Evolutionary conservation across 1,140 invertebrate species (phyloP).

Genomic region (Pentalonia nigronervosa): DNA sequence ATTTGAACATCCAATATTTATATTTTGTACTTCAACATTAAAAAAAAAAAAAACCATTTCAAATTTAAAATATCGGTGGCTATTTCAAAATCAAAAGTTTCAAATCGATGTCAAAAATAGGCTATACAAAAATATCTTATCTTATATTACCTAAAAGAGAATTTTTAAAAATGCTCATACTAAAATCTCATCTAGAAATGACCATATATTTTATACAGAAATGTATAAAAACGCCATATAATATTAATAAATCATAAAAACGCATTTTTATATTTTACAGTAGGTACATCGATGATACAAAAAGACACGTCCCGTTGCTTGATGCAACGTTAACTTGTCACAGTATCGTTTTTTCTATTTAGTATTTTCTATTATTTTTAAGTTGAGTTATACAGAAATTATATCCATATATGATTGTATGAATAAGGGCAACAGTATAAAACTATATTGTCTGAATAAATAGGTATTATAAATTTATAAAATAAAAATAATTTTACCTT

Average conservation of each 20-base stretch:
- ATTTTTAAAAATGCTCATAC: background rate
- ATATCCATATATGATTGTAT: too few relatives aligned
- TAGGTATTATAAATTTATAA: too few relatives aligned
- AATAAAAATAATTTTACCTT: too few relatives aligned
- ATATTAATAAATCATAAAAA: background rate
- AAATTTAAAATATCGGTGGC: background rate
- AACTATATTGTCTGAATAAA: too few relatives aligned
- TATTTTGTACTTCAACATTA: background rate
- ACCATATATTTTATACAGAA: background rate
- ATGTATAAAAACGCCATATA: background rate
- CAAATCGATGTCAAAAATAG: background rate
- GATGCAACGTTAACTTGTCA: too few relatives aligned
- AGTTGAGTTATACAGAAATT: too few relatives aligned
- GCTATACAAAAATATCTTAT: background rate
- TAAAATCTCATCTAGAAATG: background rate
- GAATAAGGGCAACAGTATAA: too few relatives aligned
- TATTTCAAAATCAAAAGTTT: background rate
- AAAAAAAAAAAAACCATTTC: background rate
- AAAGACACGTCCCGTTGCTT: background rate
- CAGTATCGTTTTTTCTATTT: too few relatives aligned
- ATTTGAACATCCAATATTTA: background rate
- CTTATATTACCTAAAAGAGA: background rate
- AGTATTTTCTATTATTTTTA: too few relatives aligned
- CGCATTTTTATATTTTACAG: background rate
- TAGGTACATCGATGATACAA: background rate